Percentiles rank a stretch among this genome's conserved stretches.
Evolutionary conservation across 2,888 invertebrate species (phyloP).

Genomic region (Busseola fusca): DNA sequence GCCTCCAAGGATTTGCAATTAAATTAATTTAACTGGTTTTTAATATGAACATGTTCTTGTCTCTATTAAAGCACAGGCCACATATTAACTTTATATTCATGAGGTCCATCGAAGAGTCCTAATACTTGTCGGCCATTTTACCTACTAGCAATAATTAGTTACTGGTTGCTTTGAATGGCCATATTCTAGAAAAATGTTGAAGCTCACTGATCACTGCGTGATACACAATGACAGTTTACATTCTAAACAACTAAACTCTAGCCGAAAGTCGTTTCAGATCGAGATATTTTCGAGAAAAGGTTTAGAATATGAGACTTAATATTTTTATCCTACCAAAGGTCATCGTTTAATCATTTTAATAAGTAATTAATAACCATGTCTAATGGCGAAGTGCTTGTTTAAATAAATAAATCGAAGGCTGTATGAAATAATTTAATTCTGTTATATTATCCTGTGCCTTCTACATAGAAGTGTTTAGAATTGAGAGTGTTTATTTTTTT

Average conservation of each 20-base stretch:
- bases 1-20: conserved; percentile 14
- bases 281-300: neutral
- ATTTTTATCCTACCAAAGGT: neutral
- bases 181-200: neutral
- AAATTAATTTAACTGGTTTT: conserved; percentile 24
- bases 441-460: neutral
- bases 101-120: conserved; percentile 26
- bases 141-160: conserved; percentile 1
- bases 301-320: neutral
- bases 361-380: conserved; percentile 9
- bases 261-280: neutral
- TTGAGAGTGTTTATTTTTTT: too few species aligned
- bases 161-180: neutral
- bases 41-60: conserved; percentile 7
- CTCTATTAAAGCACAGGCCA: conserved; percentile 20
- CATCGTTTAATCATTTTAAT: conserved; percentile 8
- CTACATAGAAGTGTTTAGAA: too few species aligned
- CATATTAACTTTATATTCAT: conserved; percentile 33
- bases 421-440: conserved; percentile 8
- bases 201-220: too few species aligned
- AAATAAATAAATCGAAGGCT: conserved; percentile 29
- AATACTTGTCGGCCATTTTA: conserved; percentile 22
- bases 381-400: conserved; percentile 7
- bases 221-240: neutral
- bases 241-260: neutral